Evolutionary conservation across 2,888 invertebrate species (phyloP).

Genomic region (Chrysodeixis includens): DNA sequence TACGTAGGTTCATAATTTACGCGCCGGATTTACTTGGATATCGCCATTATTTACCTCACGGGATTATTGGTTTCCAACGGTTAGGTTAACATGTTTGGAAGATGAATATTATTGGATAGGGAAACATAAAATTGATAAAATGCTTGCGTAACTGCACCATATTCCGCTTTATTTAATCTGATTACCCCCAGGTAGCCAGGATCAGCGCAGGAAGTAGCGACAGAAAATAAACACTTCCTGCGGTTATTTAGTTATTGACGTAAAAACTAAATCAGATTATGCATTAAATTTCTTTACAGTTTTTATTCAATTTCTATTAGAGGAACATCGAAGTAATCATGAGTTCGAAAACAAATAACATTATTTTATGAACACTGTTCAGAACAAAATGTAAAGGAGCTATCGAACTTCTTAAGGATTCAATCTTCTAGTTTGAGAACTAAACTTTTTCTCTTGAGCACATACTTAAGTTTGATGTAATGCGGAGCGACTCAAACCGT

Average conservation of each 20-base stretch:
- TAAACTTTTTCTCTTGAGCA: constrained; percentile 4
- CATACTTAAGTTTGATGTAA: constrained; percentile 2
- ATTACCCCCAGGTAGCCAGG: constrained; percentile 29
- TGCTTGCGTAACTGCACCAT: constrained; percentile 23
- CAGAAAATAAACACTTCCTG: background rate
- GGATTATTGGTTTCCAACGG: constrained; percentile 26
- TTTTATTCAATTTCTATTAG: no score
- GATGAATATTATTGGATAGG: constrained; percentile 33
- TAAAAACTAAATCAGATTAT: background rate
- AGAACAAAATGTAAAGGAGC: constrained; percentile 4
- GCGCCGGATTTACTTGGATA: background rate
- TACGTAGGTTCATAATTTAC: background rate
- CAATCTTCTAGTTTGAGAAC: constrained; percentile 1
- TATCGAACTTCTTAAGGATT: constrained; percentile 1
- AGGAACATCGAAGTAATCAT: no score
- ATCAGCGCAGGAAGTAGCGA: background rate
- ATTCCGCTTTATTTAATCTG: constrained; percentile 48
- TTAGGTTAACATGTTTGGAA: constrained; percentile 25
- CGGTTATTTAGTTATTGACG: background rate
- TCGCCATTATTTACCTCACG: constrained; percentile 14
- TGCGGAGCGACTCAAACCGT: background rate
- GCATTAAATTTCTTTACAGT: no score
- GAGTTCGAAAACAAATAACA: constrained; percentile 1
- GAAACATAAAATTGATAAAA: constrained; percentile 40
- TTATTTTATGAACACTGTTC: background rate